Conservation (phyloP, 1,140 invertebrate species). For the Drosophila prosaltans region DNA sequence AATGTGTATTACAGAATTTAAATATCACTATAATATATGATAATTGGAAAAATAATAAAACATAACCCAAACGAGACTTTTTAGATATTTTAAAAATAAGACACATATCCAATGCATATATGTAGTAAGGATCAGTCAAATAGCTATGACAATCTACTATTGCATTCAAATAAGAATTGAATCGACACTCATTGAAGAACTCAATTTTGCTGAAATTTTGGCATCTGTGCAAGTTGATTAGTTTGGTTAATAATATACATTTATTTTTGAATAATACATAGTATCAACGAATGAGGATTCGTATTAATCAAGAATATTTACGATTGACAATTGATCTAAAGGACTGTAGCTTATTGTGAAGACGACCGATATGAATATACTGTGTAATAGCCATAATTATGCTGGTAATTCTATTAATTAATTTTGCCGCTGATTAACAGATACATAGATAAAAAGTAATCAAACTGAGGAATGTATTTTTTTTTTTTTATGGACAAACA, state of each 20-base stretch:
- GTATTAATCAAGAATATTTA: constrained; percentile 1
- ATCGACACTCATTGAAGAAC: too few species aligned
- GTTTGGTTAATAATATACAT: constrained; percentile 16
- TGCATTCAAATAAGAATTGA: too few species aligned
- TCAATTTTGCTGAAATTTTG: neutral
- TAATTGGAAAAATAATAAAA: too few species aligned
- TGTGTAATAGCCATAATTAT: neutral
- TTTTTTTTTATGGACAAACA: constrained; percentile 48
- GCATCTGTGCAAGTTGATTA: neutral
- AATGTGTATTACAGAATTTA: too few species aligned
- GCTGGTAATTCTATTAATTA: neutral
- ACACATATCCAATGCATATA: too few species aligned
- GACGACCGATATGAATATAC: constrained; percentile 29
- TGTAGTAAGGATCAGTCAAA: too few species aligned
- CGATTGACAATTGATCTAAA: neutral
- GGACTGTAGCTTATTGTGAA: neutral
- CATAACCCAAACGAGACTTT: too few species aligned
- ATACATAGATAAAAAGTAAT: constrained; percentile 26
- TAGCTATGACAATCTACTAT: too few species aligned
- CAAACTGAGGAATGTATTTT: constrained; percentile 52
- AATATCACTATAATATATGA: too few species aligned
- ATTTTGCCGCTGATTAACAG: neutral
- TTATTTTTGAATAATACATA: constrained; percentile 21
- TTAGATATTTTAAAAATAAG: too few species aligned
- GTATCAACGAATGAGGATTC: constrained; percentile 11